Percentiles rank a stretch among this genome's conserved stretches.
These are phyloP conservation scores for Altica lythri DNA, from an alignment of 2,888 invertebrate genomes.

Conservation along the genomic window DNA sequence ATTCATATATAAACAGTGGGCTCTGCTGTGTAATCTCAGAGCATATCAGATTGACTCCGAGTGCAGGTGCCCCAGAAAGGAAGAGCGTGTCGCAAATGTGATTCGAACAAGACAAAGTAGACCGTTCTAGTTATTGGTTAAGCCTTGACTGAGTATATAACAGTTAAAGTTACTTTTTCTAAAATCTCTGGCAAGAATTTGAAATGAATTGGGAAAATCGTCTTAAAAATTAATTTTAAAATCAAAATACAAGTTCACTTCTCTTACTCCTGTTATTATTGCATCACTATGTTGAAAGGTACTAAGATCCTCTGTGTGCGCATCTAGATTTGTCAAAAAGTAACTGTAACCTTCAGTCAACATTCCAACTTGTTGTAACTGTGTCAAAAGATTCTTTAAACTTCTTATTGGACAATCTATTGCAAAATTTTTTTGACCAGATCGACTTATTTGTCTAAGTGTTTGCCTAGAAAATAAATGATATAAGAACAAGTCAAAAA, in stretches of 20 bases:
- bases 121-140: too few species aligned
- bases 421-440: slow-evolving; percentile 59
- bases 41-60: too few species aligned
- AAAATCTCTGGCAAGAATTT: too few species aligned
- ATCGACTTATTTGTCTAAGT: slow-evolving; percentile 57
- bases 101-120: too few species aligned
- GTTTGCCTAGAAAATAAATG: slow-evolving; percentile 45
- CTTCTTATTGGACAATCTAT: slow-evolving; percentile 60
- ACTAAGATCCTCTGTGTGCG: slow-evolving; percentile 61
- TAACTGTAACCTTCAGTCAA: slow-evolving; percentile 63
- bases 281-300: slow-evolving; percentile 63
- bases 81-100: too few species aligned
- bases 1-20: too few species aligned
- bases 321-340: slow-evolving; percentile 64
- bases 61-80: too few species aligned
- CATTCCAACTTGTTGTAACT: slow-evolving; percentile 66
- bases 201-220: too few species aligned
- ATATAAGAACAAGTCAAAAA: not conserved
- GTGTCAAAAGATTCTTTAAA: slow-evolving; percentile 58
- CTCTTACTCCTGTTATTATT: slow-evolving; percentile 62
- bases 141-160: too few species aligned
- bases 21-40: too few species aligned
- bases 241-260: not conserved
- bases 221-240: too few species aligned
- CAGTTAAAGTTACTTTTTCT: too few species aligned